phyloP scores from a whole-genome alignment of 2,113 vertebrate genomes.

The Antechinus stuartii region DNA sequence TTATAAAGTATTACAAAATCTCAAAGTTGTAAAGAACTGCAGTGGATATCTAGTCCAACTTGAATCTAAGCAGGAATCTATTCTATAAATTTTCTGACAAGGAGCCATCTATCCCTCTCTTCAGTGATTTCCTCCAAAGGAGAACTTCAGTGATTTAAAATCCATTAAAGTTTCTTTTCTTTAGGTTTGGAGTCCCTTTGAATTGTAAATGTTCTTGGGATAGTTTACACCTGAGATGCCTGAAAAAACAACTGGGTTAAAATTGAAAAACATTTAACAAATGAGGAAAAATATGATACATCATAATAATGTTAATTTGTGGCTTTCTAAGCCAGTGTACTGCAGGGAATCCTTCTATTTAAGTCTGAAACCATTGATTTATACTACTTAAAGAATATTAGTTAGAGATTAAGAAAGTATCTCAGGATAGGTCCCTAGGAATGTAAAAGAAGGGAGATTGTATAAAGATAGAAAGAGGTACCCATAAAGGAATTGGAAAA shows the following conservation, averaged over 20 bases:
- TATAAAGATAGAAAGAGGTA: neutral
- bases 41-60: neutral
- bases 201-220: neutral
- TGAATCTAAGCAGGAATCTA: neutral
- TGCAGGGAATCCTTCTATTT: neutral
- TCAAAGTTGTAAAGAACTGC: neutral
- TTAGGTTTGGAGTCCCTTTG: neutral
- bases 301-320: neutral
- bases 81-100: neutral
- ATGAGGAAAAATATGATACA: neutral
- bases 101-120: neutral
- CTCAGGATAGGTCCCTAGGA: neutral
- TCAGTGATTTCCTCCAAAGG: neutral
- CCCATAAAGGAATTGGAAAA: neutral
- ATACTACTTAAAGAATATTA: neutral
- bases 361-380: neutral
- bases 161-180: neutral
- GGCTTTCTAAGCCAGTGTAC: neutral
- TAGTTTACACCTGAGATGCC: neutral
- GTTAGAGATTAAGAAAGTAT: neutral
- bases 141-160: neutral
- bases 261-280: neutral
- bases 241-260: neutral
- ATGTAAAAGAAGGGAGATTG: neutral
- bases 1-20: neutral